Evolutionary conservation across 1,140 invertebrate species (phyloP).

Genomic region (Pararge aegeria): DNA sequence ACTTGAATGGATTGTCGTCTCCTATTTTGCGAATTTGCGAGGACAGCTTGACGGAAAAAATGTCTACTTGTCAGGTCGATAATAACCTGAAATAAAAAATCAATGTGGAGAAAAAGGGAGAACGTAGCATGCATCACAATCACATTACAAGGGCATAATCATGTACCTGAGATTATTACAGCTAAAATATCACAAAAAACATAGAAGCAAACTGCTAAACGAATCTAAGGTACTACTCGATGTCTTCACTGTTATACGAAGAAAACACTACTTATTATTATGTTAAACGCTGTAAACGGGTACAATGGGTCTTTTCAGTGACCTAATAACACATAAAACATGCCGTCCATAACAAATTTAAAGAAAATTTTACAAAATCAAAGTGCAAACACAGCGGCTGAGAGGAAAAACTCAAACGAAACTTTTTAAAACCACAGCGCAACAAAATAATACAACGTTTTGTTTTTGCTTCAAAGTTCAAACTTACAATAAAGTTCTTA

Average conservation of each 20-base stretch:
- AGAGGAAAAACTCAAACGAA: conserved; percentile 65
- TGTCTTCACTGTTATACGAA: conserved; percentile 12
- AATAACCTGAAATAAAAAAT: conserved; percentile 79
- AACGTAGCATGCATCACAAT: conserved; percentile 26
- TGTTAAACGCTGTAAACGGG: conserved; percentile 10
- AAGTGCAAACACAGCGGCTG: conserved; percentile 64
- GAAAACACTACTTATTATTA: conserved; percentile 18
- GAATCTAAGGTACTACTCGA: conserved; percentile 14
- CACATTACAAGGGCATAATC: conserved; percentile 29
- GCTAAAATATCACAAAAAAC: conserved; percentile 28
- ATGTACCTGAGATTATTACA: conserved; percentile 28
- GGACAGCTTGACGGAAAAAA: conserved; percentile 70
- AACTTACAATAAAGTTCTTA: too few relatives aligned
- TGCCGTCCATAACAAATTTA: conserved; percentile 40
- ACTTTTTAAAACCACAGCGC: conserved; percentile 39
- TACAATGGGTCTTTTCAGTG: conserved; percentile 14
- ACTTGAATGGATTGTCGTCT: conserved; percentile 79
- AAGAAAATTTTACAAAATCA: conserved; percentile 52
- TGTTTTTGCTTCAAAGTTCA: not conserved
- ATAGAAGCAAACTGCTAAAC: conserved; percentile 11
- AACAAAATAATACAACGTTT: conserved; percentile 22
- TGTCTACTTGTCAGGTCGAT: conserved; percentile 78
- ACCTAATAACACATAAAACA: conserved; percentile 32
- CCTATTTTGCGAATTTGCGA: conserved; percentile 77
- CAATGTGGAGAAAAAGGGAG: conserved; percentile 59